Percentiles rank a stretch among this genome's conserved stretches.
Conservation (phyloP, 2,113 vertebrate species). For the Sporophila hypoxantha region DNA sequence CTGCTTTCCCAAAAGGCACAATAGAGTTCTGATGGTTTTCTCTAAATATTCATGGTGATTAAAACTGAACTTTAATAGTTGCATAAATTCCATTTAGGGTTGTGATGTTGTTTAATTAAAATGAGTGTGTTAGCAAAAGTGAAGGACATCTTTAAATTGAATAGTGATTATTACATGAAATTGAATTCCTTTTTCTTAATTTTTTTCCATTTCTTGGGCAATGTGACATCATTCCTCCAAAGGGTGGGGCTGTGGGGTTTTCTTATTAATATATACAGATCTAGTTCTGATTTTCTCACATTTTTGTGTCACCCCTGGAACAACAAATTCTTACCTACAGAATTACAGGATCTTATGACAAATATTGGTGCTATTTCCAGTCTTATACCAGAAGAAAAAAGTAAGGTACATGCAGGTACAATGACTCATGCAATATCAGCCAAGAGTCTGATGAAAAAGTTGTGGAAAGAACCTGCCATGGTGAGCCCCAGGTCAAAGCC, state of each 20-base stretch:
- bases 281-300: background rate
- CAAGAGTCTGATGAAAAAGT: background rate
- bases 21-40: background rate
- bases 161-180: background rate
- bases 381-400: background rate
- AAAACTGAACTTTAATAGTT: background rate
- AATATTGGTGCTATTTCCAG: background rate
- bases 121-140: background rate
- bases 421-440: background rate
- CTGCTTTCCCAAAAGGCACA: background rate
- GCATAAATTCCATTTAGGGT: background rate
- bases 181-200: background rate
- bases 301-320: background rate
- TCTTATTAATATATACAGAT: background rate
- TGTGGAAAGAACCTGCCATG: background rate
- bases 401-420: background rate
- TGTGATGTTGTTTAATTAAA: background rate
- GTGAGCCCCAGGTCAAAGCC: background rate
- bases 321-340: background rate
- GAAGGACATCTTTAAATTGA: background rate
- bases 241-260: background rate
- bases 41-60: background rate
- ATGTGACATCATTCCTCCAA: background rate
- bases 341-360: background rate
- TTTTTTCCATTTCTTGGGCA: background rate